These are phyloP conservation scores for Ibidorhyncha struthersii DNA, from an alignment of 2,113 vertebrate genomes.

Conservation along the genomic window DNA sequence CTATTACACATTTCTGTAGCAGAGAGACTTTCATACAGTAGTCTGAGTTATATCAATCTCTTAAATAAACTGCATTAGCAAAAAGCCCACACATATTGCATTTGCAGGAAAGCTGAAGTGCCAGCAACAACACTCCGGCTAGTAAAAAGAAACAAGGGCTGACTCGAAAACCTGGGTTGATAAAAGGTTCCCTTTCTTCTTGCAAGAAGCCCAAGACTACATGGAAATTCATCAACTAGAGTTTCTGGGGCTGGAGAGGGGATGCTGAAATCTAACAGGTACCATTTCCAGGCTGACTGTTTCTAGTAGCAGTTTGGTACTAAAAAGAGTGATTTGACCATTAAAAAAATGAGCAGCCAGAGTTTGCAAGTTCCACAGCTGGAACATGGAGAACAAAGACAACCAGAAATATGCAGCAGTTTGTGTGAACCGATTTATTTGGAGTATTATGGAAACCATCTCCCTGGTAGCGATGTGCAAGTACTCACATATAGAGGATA, in stretches of 20 bases:
- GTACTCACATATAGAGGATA: accelerated
- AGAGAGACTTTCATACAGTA: conserved; percentile 11
- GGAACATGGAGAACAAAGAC: background rate
- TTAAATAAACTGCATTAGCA: conserved; percentile 44
- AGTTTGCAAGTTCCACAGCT: background rate
- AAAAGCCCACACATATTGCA: conserved; percentile 55
- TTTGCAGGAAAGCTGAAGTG: conserved; percentile 38
- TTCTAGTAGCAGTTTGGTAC: background rate
- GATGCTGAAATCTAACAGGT: background rate
- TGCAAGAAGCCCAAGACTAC: background rate
- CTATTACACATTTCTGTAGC: conserved; percentile 21
- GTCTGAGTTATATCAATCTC: conserved; percentile 32
- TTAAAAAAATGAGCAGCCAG: background rate
- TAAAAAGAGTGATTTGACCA: background rate
- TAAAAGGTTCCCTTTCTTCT: background rate
- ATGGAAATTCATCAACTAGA: background rate
- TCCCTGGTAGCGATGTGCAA: background rate
- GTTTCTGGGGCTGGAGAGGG: background rate
- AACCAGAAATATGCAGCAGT: background rate
- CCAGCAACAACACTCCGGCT: conserved; percentile 57
- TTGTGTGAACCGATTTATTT: background rate
- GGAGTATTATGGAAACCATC: background rate
- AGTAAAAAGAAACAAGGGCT: conserved; percentile 23
- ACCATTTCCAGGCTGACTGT: background rate
- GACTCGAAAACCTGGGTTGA: background rate